Evolutionary conservation across 2,113 vertebrate species (phyloP).

Genomic region (Microtus montanus): DNA sequence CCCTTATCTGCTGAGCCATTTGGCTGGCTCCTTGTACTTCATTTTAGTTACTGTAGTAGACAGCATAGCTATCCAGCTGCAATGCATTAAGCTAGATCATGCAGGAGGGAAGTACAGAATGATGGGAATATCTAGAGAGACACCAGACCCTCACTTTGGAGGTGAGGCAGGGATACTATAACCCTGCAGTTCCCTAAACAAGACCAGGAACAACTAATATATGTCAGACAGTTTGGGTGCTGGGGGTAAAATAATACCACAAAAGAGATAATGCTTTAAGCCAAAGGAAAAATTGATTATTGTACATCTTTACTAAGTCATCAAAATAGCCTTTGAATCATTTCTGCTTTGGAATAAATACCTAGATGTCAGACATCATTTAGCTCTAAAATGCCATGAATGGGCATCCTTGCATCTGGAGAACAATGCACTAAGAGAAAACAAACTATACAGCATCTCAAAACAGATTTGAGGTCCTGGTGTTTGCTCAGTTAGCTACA

Average conservation of each 20-base stretch:
- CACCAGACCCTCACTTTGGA: background rate
- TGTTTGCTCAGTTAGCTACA: accelerated
- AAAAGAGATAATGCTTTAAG: background rate
- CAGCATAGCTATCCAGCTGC: background rate
- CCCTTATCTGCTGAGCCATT: no score
- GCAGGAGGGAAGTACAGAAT: background rate
- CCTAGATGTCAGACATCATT: background rate
- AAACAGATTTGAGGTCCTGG: background rate
- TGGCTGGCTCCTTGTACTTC: background rate
- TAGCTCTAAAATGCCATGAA: background rate
- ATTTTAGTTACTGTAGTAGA: background rate
- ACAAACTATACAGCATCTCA: background rate
- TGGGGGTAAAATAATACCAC: background rate
- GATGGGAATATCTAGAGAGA: background rate
- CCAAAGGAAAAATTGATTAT: background rate
- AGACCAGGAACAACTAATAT: background rate
- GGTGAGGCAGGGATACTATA: background rate
- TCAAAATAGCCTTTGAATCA: background rate
- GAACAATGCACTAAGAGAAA: background rate
- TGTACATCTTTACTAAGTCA: background rate
- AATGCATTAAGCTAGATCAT: background rate
- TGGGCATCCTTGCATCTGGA: background rate
- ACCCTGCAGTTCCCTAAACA: background rate
- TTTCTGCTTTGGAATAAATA: background rate
- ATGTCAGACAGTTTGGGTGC: background rate